Base-by-base conservation (phyloP, 2,113 vertebrate species). In the Phoenicopterus ruber region DNA sequence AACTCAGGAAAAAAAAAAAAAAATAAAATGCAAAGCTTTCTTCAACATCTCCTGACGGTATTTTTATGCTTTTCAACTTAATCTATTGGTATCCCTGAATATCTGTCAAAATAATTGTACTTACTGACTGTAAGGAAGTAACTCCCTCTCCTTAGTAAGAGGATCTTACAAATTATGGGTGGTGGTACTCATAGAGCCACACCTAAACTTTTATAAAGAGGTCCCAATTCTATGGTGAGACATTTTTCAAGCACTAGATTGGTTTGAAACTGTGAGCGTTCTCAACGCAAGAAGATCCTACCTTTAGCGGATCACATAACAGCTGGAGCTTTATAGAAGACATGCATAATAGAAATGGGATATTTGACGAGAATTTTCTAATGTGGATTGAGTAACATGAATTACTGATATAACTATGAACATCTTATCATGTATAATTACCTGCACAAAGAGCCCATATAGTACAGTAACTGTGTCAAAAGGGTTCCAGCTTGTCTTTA, bases 391-490 rank as follows among this genome's bases (percentile, higher is more conserved):
- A 82, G 29, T 76, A 69, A 72, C 73, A 36, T 52, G 14, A 87
- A 76, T 89, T 87, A 87, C 62, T 80, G 81, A 82, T 82, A 76
- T 40, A 89, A 85, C 87, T 95, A 85, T 79, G 77, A 96, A 62
- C 81, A 83, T 74, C 47, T 84, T 85, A 57, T 58, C 4, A 70
- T 18, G 28, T n/a, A 28, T 61, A 89, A 93, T 93, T 94, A 82
- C 69, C 89, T 62, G 50, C 54, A 85, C 65, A 95, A 89, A 89
- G 49, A 91, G 62, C 70, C 44, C 34, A 57, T 76, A 61, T 69
- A 93, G 38, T 84, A 85, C 31, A 77, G 61, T 80, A 93, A 61
- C 21, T 67, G 65, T 74, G 52, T 61, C 78, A 92, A 90, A 90
- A 44, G 57, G 52, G 11, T 31, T 91, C 62, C 71, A 91, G 61